Conservation (phyloP, 2,797 vertebrate species). For the Siniperca scherzeri region DNA sequence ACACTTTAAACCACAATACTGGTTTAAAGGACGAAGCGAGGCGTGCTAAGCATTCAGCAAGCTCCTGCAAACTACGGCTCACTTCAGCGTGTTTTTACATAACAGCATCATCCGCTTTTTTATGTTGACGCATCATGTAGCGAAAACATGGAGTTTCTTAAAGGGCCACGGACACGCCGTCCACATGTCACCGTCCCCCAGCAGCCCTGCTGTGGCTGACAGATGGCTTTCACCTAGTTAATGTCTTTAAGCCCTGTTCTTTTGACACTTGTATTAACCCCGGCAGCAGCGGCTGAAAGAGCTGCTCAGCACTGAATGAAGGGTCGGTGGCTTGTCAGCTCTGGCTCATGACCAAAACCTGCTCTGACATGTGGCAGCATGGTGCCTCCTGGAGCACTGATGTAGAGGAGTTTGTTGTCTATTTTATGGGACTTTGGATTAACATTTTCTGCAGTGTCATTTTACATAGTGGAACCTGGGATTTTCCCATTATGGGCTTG, state of each 20-base stretch:
- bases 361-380: constrained; percentile 47
- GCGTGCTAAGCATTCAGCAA: constrained; percentile 8
- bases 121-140: constrained; percentile 88
- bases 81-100: constrained; percentile 87
- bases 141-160: constrained; percentile 92
- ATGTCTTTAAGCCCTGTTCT: constrained; percentile 50
- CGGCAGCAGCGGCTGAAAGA: constrained; percentile 14
- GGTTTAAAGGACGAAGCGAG: background rate
- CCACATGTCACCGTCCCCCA: constrained; percentile 71
- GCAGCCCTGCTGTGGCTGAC: constrained; percentile 65
- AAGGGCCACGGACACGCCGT: constrained; percentile 85
- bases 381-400: constrained; percentile 33
- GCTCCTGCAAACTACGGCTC: constrained; percentile 71
- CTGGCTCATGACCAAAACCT: constrained; percentile 14
- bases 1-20: background rate
- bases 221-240: constrained; percentile 67
- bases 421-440: background rate
- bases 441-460: too few relatives aligned
- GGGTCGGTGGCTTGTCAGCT: constrained; percentile 20
- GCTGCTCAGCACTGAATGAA: constrained; percentile 6
- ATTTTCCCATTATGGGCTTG: background rate
- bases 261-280: constrained; percentile 52
- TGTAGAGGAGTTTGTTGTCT: background rate
- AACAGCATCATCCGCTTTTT: constrained; percentile 88
- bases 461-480: too few relatives aligned